Base-by-base conservation (phyloP, 2,797 vertebrate genomes). In the Atherinosoma microstoma region DNA sequence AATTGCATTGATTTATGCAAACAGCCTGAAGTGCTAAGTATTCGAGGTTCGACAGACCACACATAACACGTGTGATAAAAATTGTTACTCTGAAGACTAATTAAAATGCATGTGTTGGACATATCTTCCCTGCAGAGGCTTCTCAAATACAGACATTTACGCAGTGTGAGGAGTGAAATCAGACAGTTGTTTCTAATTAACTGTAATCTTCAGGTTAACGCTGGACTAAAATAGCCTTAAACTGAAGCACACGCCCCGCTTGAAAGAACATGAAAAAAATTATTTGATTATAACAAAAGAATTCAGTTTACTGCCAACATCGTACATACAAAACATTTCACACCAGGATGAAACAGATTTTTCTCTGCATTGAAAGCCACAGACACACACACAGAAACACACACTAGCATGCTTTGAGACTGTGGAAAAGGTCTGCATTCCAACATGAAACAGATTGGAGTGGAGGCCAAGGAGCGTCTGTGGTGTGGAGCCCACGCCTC, bases 1-100 rank as follows among this genome's bases (percentile, higher is more conserved):
- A 58, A 73, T 69, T 54, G 12, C 75, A 91, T 79, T 81, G 82
- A 92, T 92, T 89, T 81, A 87, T 90, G 81, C 69, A 80, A 92
- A 89, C 60, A 74, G 54, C 73, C 70, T 6, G 35, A 53, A 79
- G 81, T 62, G 36, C 67, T 82, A 83, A 85, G 78, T 71, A 78
- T 49, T 61, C 60, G 16, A 20, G 45, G 45, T 69, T 83, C 63
- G 82, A 79, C 59, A 75, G 70, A 83, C 58, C 74, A 67, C 66
- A 89, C 12, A 15, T 66, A 78, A 51, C 75, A 77, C 51, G 84
- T 82, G 86, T 88, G 68, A 73, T 71, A 80, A 79, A 80, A 82
- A 67, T 18, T 12, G 0, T 87, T 87, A 67, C 45, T 64, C 34
- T 72, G 57, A 61, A 35, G 29, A 54, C 73, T 70, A 61, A 80